phyloP scores from a whole-genome alignment of 2,888 invertebrate species.

The Polylopha cassiicola region DNA sequence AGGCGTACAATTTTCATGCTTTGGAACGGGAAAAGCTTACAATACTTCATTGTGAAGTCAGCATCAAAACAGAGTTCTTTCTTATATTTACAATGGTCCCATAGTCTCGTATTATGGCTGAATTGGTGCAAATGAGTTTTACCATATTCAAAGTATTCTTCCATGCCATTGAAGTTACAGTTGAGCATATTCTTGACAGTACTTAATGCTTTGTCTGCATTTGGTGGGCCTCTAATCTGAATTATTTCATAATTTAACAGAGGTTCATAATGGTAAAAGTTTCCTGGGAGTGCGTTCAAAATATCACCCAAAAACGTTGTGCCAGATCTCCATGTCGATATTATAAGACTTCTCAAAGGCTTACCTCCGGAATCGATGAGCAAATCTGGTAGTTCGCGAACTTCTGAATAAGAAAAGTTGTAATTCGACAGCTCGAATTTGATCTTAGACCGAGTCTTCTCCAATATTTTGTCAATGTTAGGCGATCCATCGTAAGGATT shows the following conservation, averaged over 20 bases:
- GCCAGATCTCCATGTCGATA: slow-evolving; percentile 94
- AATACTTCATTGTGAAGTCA: slow-evolving; percentile 85
- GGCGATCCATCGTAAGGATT: slow-evolving; percentile 55
- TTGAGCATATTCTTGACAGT: slow-evolving; percentile 84
- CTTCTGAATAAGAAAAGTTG: slow-evolving; percentile 56
- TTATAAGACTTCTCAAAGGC: slow-evolving; percentile 85
- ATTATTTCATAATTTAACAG: slow-evolving; percentile 88
- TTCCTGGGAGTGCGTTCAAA: slow-evolving; percentile 88
- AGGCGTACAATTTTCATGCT: slow-evolving; percentile 92
- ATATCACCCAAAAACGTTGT: slow-evolving; percentile 93
- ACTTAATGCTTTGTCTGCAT: slow-evolving; percentile 80
- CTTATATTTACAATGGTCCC: slow-evolving; percentile 85
- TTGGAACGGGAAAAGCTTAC: slow-evolving; percentile 91
- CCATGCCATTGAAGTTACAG: slow-evolving; percentile 86
- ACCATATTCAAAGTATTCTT: slow-evolving; percentile 87
- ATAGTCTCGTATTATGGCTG: slow-evolving; percentile 89
- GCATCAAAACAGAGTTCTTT: slow-evolving; percentile 69
- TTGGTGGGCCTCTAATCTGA: slow-evolving; percentile 86
- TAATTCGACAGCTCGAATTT: slow-evolving; percentile 57
- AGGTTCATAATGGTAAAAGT: slow-evolving; percentile 94
- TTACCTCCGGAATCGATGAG: slow-evolving; percentile 82
- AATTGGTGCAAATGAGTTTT: slow-evolving; percentile 87
- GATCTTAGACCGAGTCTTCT: slow-evolving; percentile 56
- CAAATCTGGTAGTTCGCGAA: slow-evolving; percentile 80
- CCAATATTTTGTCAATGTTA: slow-evolving; percentile 56